Evolutionary conservation across 2,797 vertebrate species (phyloP), one percentile per base, ranked within the genome.

Genomic region (Ammospiza maritima): DNA sequence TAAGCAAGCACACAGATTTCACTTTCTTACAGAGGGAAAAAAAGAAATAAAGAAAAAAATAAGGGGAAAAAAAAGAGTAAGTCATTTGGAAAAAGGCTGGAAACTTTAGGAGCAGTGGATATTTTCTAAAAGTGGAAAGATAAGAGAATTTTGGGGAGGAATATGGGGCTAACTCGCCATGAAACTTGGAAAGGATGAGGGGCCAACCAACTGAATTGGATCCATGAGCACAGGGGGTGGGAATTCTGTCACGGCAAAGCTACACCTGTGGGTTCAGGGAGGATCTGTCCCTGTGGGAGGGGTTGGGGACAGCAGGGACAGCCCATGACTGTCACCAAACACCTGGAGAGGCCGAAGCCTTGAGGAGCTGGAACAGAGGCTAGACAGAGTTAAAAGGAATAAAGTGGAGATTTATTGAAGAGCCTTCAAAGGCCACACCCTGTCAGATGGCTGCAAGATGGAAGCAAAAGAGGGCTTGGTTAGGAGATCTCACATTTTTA

Each of bases 1-100:
- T 97, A 97, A 94, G 89, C 96, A 97, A 97, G 91, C 89, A 93
- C 88, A 92, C 54, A 92, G 94, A 93, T 93, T 90, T 96, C 81
- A 83, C 91, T 95, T 96, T 96, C 91, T 96, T 91, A 69, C 75
- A 89, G 76, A 2, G 8, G 0, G 7, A 29, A 9, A 27, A 29
- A 73, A 32, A 7, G 1, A 22, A 13, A 27, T 5, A 36, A 60
- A 44, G 5, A 3, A 38, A n/a, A 58, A 50, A n/a, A 5, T 3
- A 25, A 15, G 0, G 4, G 1, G 3, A 6, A 29, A 67, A 89
- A 62, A 89, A 93, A 11, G 40, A 91, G n/a, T 44, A 86, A 76
- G 56, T 88, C 40, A 44, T 94, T 89, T 36, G 22, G 88, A 92
- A 51, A 57, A 74, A 94, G 81, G 44, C 64, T 92, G 66, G 85